phyloP scores from a whole-genome alignment of 1,140 invertebrate species.

The Steinernema feltiae region DNA sequence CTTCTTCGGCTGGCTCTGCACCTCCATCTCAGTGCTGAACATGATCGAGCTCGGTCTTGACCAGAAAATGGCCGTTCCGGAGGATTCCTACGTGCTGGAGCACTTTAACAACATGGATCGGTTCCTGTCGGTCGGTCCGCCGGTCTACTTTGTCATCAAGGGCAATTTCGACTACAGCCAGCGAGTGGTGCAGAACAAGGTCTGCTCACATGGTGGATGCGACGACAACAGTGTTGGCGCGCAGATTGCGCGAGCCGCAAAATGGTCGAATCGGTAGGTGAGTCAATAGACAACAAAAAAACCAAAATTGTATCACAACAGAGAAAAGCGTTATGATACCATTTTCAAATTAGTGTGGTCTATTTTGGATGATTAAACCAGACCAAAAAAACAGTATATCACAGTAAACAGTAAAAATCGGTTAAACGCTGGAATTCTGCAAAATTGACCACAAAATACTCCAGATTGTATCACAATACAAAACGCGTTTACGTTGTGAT shows the following conservation, averaged over 20 bases:
- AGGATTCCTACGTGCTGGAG: constrained; percentile 75
- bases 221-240: constrained; percentile 70
- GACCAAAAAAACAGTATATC: too few species aligned
- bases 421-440: too few species aligned
- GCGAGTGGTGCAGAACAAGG: constrained; percentile 66
- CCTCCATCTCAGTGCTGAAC: constrained; percentile 76
- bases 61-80: constrained; percentile 79
- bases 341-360: too few species aligned
- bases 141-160: constrained; percentile 82
- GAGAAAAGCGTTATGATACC: too few species aligned
- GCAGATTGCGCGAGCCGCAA: constrained; percentile 74
- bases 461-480: too few species aligned
- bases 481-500: too few species aligned
- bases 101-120: constrained; percentile 72
- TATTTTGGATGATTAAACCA: too few species aligned
- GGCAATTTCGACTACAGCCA: constrained; percentile 70
- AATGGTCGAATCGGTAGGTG: constrained; percentile 65
- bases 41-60: constrained; percentile 78
- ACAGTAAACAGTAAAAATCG: too few species aligned
- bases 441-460: too few species aligned
- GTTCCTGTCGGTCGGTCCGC: constrained; percentile 75
- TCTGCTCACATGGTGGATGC: constrained; percentile 68
- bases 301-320: too few species aligned
- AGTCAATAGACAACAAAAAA: too few species aligned
- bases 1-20: constrained; percentile 74